Evolutionary conservation across 2,797 vertebrate genomes (phyloP).

Genomic region (Buceros bicornis): DNA sequence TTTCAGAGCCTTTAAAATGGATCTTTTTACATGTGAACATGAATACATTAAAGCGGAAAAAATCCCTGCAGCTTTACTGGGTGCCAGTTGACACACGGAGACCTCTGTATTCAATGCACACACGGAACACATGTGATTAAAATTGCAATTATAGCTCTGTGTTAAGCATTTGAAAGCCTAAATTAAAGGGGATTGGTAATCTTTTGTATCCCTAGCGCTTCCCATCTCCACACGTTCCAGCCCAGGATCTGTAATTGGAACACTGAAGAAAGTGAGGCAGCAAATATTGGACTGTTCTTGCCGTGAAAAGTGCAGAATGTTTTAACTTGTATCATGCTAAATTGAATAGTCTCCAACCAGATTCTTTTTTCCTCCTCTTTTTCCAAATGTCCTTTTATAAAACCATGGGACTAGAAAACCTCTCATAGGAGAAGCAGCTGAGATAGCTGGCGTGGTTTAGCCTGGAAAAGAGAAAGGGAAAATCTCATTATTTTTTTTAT

Average conservation of each 20-base stretch:
- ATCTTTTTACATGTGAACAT: conserved; percentile 69
- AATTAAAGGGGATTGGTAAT: conserved; percentile 57
- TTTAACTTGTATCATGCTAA: neutral
- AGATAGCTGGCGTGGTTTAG: neutral
- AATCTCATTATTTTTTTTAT: neutral
- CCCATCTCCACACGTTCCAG: conserved; percentile 11
- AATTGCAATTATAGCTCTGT: conserved; percentile 61
- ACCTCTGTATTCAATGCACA: conserved; percentile 41
- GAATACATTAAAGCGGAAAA: conserved; percentile 54
- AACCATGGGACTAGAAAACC: neutral
- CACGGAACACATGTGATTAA: conserved; percentile 56
- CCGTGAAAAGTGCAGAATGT: neutral
- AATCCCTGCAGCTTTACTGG: conserved; percentile 66
- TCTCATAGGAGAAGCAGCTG: neutral
- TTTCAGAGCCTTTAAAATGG: conserved; percentile 64
- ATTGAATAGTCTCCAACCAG: neutral
- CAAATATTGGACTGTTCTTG: conserved; percentile 1
- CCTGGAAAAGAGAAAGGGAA: neutral
- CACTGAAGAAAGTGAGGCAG: conserved; percentile 10
- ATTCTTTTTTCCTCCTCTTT: rapidly evolving
- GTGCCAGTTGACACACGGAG: conserved; percentile 61
- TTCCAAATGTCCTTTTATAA: neutral
- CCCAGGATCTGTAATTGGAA: neutral
- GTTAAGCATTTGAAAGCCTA: conserved; percentile 53
- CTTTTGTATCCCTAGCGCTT: conserved; percentile 43